These are phyloP conservation scores for Andrena trimmerana DNA, from an alignment of 2,888 invertebrate genomes.

Conservation along the genomic window DNA sequence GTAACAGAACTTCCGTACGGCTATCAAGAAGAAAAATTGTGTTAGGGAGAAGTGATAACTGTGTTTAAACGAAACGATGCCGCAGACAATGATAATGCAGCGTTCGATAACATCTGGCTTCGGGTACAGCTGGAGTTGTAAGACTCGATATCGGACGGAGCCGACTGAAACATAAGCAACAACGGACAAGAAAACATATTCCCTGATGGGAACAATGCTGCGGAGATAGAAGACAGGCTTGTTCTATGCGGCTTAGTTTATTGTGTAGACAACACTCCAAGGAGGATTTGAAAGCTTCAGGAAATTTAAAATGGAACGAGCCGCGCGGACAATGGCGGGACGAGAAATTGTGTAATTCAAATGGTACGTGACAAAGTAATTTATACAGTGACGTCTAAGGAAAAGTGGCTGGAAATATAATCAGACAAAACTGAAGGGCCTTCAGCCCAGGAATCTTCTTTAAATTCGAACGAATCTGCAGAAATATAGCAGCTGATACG, in stretches of 20 bases:
- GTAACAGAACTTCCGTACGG: neutral
- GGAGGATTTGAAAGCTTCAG: slow-evolving; percentile 11
- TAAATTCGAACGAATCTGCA: no score
- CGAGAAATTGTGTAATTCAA: slow-evolving; percentile 26
- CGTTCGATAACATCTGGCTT: slow-evolving; percentile 43
- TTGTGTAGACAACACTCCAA: slow-evolving; percentile 13
- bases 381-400: neutral
- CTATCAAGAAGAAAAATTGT: neutral
- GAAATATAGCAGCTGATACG: no score
- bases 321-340: slow-evolving; percentile 3
- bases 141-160: slow-evolving; percentile 40
- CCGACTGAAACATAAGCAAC: slow-evolving; percentile 42
- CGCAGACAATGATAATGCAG: slow-evolving; percentile 36
- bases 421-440: no score
- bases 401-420: no score
- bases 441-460: no score
- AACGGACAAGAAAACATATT: slow-evolving; percentile 51
- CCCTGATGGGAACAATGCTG: slow-evolving; percentile 57
- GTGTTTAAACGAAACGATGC: slow-evolving; percentile 41
- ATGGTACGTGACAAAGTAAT: slow-evolving; percentile 5
- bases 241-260: slow-evolving; percentile 27
- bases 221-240: slow-evolving; percentile 42
- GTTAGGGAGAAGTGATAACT: slow-evolving; percentile 36
- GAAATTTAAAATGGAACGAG: slow-evolving; percentile 35
- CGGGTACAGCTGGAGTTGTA: slow-evolving; percentile 18